Evolutionary conservation across 30 jellyfish, hydroid and myxozoan species (phyloP), one percentile per base, ranked within the genome.

Genomic region (Aurelia aurita): DNA sequence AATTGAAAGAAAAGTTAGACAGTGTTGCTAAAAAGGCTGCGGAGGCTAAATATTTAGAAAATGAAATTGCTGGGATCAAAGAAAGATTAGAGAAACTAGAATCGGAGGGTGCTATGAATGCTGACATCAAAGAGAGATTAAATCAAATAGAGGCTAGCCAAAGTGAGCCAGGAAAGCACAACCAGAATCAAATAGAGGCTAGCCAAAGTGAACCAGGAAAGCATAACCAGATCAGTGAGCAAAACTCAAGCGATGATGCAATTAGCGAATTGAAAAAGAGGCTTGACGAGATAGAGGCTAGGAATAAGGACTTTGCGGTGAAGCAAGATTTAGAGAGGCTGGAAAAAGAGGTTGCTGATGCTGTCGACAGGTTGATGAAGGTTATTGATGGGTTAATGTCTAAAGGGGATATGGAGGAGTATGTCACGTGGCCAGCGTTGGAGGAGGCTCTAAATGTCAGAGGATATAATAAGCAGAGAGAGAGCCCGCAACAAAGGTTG

Each of bases 371-470:
- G n/a, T 28, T 65, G 57, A 73, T 31, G 53, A 43, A 47, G 27
- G 45, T 13, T 2, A 3, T 63, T 61, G 66, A 13, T 25, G 89
- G 59, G 11, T 47, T 74, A 0, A 81, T 66, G 43, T 6, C 44
- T 3, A 79, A 83, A 12, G 51, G 65, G 31, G 89, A 75, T n/a
- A 19, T 73, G 23, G 72, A 11, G 23, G 95, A 85, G 49, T 54
- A 14, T 18, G 95, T 73, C 47, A 70, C 34, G 26, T 83, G 93
- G 93, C 85, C 93, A 0, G 86, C 47, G 26, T 60, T 83, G 35
- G 93, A 83, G 32, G 75, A 83, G n/a, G 93, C 93, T 3, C 28
- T 83, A 15, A 72, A 83, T 25, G 86, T 71, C 3, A 57, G 74
- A 39, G 77, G 76, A 74, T 28, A 14, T 61, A 20, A 3, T 14